Evolutionary conservation across 2,797 vertebrate species (phyloP).

Genomic region (Xerus rutilus): DNA sequence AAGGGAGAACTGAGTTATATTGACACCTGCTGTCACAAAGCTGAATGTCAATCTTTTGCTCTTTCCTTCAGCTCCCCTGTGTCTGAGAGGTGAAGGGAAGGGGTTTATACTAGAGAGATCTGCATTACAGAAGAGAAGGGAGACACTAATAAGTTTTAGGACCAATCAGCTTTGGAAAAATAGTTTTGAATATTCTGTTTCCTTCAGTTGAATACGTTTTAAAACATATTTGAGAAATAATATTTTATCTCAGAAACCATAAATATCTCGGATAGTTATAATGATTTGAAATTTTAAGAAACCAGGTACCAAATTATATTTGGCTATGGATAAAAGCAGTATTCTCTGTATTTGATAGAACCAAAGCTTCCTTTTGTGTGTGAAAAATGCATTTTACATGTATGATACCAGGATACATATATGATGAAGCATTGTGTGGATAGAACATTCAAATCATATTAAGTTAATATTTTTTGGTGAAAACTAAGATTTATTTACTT

Average conservation of each 20-base stretch:
- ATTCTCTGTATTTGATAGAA: not conserved
- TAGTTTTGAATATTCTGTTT: not conserved
- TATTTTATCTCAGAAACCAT: not conserved
- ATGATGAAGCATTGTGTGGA: not conserved
- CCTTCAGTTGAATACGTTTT: not conserved
- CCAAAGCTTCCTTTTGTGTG: not conserved
- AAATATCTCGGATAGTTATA: not conserved
- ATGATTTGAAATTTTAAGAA: slow-evolving; percentile 26
- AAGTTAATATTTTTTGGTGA: not conserved
- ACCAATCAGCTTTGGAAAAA: not conserved
- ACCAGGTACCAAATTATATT: not conserved
- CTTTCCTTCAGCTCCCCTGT: not conserved
- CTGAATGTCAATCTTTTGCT: not conserved
- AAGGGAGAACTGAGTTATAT: not conserved
- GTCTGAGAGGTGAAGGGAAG: not conserved
- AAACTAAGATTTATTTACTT: not conserved
- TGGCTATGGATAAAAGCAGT: not conserved
- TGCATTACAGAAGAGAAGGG: not conserved
- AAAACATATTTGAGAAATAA: not conserved
- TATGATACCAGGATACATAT: not conserved
- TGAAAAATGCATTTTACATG: not conserved
- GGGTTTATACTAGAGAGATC: not conserved
- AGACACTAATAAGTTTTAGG: not conserved
- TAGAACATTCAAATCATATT: not conserved
- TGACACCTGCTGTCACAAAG: not conserved